Conservation (phyloP, 2,888 invertebrate genomes). For the Caenorhabditis becei region DNA sequence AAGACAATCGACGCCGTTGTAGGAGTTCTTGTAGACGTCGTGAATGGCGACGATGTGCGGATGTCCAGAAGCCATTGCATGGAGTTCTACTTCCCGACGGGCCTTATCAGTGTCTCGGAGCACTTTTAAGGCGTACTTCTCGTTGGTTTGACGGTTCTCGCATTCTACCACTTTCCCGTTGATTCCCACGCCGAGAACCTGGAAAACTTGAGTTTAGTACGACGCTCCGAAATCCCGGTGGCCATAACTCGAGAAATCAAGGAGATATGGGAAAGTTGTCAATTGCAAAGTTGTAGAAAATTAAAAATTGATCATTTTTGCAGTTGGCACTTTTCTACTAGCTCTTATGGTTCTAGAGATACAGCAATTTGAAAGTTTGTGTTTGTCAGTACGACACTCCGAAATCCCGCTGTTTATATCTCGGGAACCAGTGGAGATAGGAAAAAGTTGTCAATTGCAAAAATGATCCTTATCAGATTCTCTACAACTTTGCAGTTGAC, state of each 20-base stretch:
- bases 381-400: too few relatives aligned
- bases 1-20: slow-evolving; percentile 92
- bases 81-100: slow-evolving; percentile 91
- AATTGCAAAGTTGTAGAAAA: neutral
- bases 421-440: too few relatives aligned
- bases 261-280: slow-evolving; percentile 1
- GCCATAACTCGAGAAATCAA: neutral
- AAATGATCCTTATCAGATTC: too few relatives aligned
- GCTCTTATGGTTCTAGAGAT: too few relatives aligned
- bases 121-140: slow-evolving; percentile 94
- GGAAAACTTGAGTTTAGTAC: neutral
- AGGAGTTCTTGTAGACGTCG: slow-evolving; percentile 98
- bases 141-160: slow-evolving; percentile 87
- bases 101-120: slow-evolving; percentile 94
- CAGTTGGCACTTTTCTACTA: too few relatives aligned
- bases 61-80: slow-evolving; percentile 94
- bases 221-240: too few relatives aligned
- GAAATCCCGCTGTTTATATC: too few relatives aligned
- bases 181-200: slow-evolving; percentile 95
- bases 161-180: slow-evolving; percentile 99
- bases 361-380: too few relatives aligned
- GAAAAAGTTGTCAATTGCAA: too few relatives aligned
- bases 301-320: too few relatives aligned
- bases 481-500: too few relatives aligned
- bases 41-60: slow-evolving; percentile 93